Evolutionary conservation across 2,113 vertebrate species (phyloP), one percentile per base, ranked within the genome.

Genomic region (Crotophaga sulcirostris): DNA sequence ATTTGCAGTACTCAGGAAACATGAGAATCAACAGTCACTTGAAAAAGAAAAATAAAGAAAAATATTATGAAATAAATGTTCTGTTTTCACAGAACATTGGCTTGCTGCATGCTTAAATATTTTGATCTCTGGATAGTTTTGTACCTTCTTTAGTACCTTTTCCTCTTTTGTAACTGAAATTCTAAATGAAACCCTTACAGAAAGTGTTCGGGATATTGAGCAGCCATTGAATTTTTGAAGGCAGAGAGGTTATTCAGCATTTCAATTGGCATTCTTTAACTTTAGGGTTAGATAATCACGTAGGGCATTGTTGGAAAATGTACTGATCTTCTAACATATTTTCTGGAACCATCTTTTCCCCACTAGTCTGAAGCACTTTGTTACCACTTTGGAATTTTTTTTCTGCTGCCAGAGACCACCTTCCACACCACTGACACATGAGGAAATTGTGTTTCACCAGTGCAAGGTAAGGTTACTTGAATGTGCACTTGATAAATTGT

Each of bases 261-360:
- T 95, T 97, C 97, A 95, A 40, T 67, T 94, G 93, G 15, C 67
- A 69, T 93, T 90, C 44, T 97, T 93, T 96, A 92, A 96, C 92
- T 96, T 85, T 55, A 97, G 59, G 66, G 36, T 42, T 89, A 62
- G 70, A 44, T 96, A 96, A 76, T 84, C 69, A 26, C 93, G 56
- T 77, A 93, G 84, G 78, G 75, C 76, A 87, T 85, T 97, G 87
- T 77, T 95, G 73, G 40, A 75, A 96, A 97, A 90, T 54, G 24
- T 96, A 98, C 97, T 96, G 95, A 98, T 98, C 96, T 96, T 52
- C 17, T 91, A 94, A 95, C 87, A 47, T 96, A 92, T 96, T 97
- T 97, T 59, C 89, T 96, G 93, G 70, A 96, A 91, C 5, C 11
- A 55, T 92, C 96, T 96, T 93, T 93, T 44, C 2, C 60, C 16